phyloP scores from a whole-genome alignment of 1,140 invertebrate genomes.

The Lineus longissimus region DNA sequence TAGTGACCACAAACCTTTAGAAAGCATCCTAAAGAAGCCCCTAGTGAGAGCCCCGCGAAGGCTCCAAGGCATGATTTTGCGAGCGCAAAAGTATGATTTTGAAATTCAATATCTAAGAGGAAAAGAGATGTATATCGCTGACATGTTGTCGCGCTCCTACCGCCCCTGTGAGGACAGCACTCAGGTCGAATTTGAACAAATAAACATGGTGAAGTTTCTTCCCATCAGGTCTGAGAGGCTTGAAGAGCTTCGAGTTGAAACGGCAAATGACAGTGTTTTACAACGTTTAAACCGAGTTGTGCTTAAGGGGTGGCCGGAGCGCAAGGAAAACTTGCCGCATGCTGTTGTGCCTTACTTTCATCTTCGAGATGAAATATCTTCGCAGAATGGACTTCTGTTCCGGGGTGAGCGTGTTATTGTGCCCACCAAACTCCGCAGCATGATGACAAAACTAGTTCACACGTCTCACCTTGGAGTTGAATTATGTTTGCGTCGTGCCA shows the following conservation, averaged over 20 bases:
- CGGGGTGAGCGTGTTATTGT: conserved; percentile 15
- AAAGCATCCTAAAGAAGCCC: conserved; percentile 10
- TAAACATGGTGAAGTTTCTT: neutral
- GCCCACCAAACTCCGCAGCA: conserved; percentile 4
- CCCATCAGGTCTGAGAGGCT: neutral
- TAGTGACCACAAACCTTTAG: conserved; percentile 9
- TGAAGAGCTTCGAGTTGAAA: neutral
- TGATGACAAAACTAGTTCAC: conserved; percentile 16
- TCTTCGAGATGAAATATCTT: conserved; percentile 3
- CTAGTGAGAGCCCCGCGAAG: neutral
- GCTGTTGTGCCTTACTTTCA: neutral
- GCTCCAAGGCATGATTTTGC: conserved; percentile 25
- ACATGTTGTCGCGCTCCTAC: no score
- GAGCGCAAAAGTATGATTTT: conserved; percentile 46
- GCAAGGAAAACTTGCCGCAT: neutral
- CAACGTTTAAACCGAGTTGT: neutral
- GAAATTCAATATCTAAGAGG: conserved; percentile 30
- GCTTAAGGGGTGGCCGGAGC: neutral
- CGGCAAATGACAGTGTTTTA: neutral
- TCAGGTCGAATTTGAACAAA: no score
- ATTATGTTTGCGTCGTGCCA: conserved; percentile 9
- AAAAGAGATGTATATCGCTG: conserved; percentile 51
- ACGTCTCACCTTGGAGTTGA: conserved; percentile 14
- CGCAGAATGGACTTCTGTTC: conserved; percentile 16
- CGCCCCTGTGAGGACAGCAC: neutral